These are phyloP conservation scores for Chiloscyllium plagiosum DNA, from an alignment of 2,113 vertebrate genomes.

Conservation along the genomic window DNA sequence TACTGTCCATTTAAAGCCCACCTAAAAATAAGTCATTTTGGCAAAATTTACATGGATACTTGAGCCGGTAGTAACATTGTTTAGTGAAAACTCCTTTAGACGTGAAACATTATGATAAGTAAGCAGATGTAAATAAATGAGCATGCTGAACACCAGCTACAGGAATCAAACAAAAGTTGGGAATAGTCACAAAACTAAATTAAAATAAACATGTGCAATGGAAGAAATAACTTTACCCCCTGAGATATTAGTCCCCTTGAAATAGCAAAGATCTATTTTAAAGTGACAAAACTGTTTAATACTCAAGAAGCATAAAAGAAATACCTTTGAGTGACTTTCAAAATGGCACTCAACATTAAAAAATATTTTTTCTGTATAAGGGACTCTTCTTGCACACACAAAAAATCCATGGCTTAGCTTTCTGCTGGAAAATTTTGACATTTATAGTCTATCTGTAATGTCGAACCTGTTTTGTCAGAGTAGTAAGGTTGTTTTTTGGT, in stretches of 20 bases:
- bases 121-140: neutral
- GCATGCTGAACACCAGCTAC: too few relatives aligned
- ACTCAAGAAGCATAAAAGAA: neutral
- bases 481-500: conserved; percentile 86
- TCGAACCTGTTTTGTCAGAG: conserved; percentile 67
- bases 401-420: conserved; percentile 48
- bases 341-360: conserved; percentile 27
- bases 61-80: neutral
- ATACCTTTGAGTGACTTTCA: conserved; percentile 18
- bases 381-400: conserved; percentile 4
- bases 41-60: neutral
- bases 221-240: neutral
- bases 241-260: conserved; percentile 19
- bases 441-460: conserved; percentile 57
- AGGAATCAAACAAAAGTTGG: neutral
- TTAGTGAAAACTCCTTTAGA: neutral
- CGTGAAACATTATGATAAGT: neutral
- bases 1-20: neutral
- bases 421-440: conserved; percentile 57
- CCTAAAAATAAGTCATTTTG: neutral
- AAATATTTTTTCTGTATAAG: conserved; percentile 32
- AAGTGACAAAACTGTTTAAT: neutral
- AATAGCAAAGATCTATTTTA: conserved; percentile 11
- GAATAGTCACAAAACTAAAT: neutral
- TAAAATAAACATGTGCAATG: neutral